Evolutionary conservation across 53 echinoderm and acorn worm species (phyloP).

Genomic region (Echinarachnius parma): DNA sequence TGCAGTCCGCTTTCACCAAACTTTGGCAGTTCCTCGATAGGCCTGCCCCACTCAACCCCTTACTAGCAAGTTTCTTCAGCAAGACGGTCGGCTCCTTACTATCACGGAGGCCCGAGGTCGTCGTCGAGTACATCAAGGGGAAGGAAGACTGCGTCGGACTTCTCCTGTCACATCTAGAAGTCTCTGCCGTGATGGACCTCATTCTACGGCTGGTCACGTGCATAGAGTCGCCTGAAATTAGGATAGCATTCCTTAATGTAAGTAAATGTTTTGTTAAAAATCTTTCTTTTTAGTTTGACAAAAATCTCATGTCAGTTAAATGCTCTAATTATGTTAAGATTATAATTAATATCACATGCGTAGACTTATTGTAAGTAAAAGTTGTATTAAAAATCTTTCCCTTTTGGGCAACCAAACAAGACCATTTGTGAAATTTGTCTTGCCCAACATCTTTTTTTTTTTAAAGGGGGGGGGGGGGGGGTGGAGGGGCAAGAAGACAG

Average conservation of each 20-base stretch:
- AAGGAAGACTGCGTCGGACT: conserved; percentile 84
- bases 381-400: too few species aligned
- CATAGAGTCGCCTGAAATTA: conserved; percentile 87
- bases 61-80: conserved; percentile 98
- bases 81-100: conserved; percentile 93
- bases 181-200: conserved; percentile 99
- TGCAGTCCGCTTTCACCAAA: conserved; percentile 70
- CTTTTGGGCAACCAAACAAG: too few species aligned
- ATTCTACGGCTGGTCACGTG: conserved; percentile 94
- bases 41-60: conserved; percentile 96
- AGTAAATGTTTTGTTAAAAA: conserved; percentile 31
- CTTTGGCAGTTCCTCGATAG: conserved; percentile 89
- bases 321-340: too few species aligned
- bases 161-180: conserved; percentile 88
- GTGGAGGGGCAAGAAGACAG: too few species aligned
- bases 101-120: conserved; percentile 79
- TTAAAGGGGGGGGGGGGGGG: too few species aligned
- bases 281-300: too few species aligned
- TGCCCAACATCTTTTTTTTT: too few species aligned
- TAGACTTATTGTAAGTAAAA: too few species aligned
- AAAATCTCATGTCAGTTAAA: too few species aligned
- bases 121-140: conserved; percentile 80
- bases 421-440: too few species aligned
- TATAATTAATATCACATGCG: too few species aligned
- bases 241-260: conserved; percentile 93